A percentile compares a stretch with the other conserved stretches of the same genome.
Evolutionary conservation across 2,113 vertebrate species (phyloP).

Genomic region (Microcebus murinus): DNA sequence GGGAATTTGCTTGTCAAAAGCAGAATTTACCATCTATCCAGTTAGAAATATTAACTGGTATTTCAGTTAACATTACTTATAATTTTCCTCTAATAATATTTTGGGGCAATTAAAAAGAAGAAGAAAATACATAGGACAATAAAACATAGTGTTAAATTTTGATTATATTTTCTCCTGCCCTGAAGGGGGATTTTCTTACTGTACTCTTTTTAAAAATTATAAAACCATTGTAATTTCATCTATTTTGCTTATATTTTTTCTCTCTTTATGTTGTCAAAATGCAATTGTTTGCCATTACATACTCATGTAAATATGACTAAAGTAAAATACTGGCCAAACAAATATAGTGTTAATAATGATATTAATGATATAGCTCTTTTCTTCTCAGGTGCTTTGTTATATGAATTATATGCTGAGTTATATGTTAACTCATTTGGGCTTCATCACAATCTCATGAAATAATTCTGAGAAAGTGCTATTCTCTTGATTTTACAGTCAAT

Average conservation of each 20-base stretch:
- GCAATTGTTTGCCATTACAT: neutral
- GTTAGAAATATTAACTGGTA: neutral
- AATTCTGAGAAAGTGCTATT: neutral
- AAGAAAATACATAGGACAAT: neutral
- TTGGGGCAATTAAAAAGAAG: neutral
- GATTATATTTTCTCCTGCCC: neutral
- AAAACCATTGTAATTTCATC: neutral
- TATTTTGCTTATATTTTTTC: neutral
- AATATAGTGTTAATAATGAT: neutral
- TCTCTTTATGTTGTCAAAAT: neutral
- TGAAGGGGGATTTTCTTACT: neutral
- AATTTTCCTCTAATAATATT: neutral
- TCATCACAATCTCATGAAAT: neutral
- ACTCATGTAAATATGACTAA: neutral
- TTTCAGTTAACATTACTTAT: neutral
- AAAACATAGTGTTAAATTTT: neutral
- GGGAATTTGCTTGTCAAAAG: constrained; percentile 41
- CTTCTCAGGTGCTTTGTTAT: constrained; percentile 5
- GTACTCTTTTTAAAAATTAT: neutral
- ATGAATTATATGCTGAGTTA: neutral
- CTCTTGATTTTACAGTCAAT: neutral
- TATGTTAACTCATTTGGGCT: neutral
- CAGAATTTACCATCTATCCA: neutral
- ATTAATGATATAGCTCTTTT: neutral
- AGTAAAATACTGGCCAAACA: constrained; percentile 14